Conservation (phyloP, 2,888 invertebrate species). For the Polyommatus icarus region DNA sequence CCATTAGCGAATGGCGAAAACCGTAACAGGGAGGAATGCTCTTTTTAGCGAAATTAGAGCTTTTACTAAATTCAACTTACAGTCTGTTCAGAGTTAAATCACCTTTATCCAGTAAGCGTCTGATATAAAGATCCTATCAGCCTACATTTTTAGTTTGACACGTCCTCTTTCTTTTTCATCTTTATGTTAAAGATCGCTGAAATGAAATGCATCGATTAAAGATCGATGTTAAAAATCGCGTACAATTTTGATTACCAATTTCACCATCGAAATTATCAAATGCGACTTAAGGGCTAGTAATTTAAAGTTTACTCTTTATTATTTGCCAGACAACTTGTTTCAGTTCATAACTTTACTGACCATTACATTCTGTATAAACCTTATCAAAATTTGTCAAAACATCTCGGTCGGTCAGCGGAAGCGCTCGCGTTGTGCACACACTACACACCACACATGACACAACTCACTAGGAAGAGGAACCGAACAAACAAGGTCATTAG, state of each 20-base stretch:
- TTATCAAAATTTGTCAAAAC: conserved; percentile 19
- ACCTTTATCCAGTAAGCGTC: not conserved
- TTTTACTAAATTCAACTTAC: conserved; percentile 60
- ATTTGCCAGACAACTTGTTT: not conserved
- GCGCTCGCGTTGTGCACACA: conserved; percentile 54
- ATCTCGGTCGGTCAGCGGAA: conserved; percentile 55
- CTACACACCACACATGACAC: conserved; percentile 38
- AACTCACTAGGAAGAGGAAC: conserved; percentile 65
- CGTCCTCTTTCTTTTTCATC: too few relatives aligned
- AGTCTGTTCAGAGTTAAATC: too few relatives aligned
- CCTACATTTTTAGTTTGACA: too few relatives aligned
- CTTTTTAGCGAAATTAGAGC: conserved; percentile 76
- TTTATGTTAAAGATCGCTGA: too few relatives aligned
- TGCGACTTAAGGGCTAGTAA: too few relatives aligned
- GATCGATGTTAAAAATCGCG: too few relatives aligned
- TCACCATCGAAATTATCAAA: too few relatives aligned
- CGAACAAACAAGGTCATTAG: conserved; percentile 61
- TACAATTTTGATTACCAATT: too few relatives aligned
- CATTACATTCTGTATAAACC: not conserved
- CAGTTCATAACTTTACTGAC: not conserved
- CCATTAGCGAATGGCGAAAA: conserved; percentile 75
- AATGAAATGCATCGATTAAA: too few relatives aligned
- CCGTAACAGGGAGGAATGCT: conserved; percentile 74
- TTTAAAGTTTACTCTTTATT: not conserved
- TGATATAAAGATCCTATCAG: not conserved